Conservation (phyloP, 2,113 vertebrate species). For the Ramphastos sulfuratus region DNA sequence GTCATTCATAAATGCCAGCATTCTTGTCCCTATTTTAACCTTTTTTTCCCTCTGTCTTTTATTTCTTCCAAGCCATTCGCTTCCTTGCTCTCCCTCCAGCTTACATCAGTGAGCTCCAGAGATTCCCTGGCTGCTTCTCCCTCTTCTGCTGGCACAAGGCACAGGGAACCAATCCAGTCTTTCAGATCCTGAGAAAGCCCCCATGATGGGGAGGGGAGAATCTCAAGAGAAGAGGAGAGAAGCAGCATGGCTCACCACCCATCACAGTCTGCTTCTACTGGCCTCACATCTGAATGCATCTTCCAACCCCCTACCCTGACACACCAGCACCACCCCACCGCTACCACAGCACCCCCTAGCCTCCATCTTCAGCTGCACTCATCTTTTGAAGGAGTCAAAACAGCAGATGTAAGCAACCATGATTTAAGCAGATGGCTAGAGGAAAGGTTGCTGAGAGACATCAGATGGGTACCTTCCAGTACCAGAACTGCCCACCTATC, state of each 20-base stretch:
- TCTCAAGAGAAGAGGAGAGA: not conserved
- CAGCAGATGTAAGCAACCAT: accelerated
- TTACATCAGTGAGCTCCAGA: not conserved
- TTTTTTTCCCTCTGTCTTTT: accelerated
- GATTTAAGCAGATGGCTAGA: not conserved
- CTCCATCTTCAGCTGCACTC: not conserved
- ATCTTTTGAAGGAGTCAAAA: not conserved
- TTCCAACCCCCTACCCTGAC: too few species aligned
- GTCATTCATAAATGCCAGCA: not conserved
- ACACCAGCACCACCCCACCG: too few species aligned
- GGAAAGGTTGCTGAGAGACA: not conserved
- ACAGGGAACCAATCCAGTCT: accelerated
- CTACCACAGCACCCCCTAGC: too few species aligned
- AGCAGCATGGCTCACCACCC: accelerated
- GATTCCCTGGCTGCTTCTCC: not conserved
- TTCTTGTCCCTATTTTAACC: not conserved
- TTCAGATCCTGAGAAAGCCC: accelerated
- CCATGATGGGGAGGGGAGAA: accelerated
- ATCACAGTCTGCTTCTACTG: not conserved
- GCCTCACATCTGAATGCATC: not conserved
- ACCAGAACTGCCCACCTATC: accelerated
- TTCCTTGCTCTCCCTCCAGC: not conserved
- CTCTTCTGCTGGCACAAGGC: not conserved
- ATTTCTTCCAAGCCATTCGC: not conserved
- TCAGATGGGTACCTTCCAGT: not conserved